Base-by-base conservation (phyloP, 1,140 invertebrate species). In the Drosophila triauraria region DNA sequence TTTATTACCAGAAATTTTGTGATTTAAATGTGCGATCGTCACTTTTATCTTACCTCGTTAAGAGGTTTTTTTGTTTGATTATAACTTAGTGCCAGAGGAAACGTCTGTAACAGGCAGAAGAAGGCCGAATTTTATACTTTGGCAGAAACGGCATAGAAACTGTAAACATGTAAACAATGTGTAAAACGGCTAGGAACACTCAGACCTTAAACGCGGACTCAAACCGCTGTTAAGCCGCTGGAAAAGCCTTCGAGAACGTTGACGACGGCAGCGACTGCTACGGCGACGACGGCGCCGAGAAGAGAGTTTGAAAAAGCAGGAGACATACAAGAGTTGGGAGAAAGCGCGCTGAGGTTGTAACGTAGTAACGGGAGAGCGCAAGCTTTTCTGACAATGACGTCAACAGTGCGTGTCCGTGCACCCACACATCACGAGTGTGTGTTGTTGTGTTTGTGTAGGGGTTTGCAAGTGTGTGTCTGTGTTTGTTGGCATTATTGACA, bases 301-400 rank as follows among this genome's bases (percentile, higher is more conserved):
- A 54, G 61, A 38, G n/a, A 25, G n/a, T 20, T 35, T 13, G 25
- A 32, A 12, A 63, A 44, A 4, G 17, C 23, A n/a, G 20, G n/a
- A 67, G 61, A 65, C 30, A 35, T 7, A 8, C 4, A 8, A 25
- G 20, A 40, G 8, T 23, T 44, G n/a, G 30, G 42, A 44, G 51
- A 35, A 30, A 56, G 23, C 17, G 43, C 40, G 44, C 50, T 74
- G 50, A 62, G 68, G 58, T 79, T 78, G 80, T 70, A 91, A 76
- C 87, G 77, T 88, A 88, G 85, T 88, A 88, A 88, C 85, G 75
- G 68, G 58, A 62, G 60, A 25, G 48, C 64, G 13, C 58, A 64
- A 91, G 87, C 87, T 86, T 70, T 84, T 47, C 10, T 38, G 72
- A 75, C 83, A 81, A 91, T 91, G 87, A 91, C 87, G 87, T 91